These are phyloP conservation scores for Aphelocoma californica DNA, from an alignment of 2,797 vertebrate genomes.

Conservation along the genomic window DNA sequence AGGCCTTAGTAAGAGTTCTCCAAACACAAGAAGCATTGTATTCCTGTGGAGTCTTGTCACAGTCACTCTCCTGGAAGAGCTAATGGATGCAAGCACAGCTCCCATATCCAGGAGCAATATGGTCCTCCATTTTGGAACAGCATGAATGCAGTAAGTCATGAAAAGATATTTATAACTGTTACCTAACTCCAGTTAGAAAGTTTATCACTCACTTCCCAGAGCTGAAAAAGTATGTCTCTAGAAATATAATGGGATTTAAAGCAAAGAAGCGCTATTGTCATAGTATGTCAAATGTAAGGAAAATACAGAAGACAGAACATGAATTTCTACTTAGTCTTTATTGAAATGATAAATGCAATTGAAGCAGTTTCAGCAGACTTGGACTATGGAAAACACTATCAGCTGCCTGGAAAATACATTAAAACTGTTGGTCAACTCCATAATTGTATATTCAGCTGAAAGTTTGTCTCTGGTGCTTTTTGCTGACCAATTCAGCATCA, in stretches of 20 bases:
- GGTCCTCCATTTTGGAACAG: background rate
- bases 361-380: slow-evolving; percentile 46
- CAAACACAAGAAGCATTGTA: background rate
- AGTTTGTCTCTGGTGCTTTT: slow-evolving; percentile 12
- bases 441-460: background rate
- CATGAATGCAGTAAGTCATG: background rate
- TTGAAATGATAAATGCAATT: slow-evolving; percentile 47
- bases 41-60: background rate
- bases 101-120: background rate
- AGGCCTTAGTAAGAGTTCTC: background rate
- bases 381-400: slow-evolving; percentile 21
- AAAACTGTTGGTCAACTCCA: background rate
- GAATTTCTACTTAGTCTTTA: slow-evolving; percentile 39
- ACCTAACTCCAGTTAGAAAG: background rate
- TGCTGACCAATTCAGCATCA: slow-evolving; percentile 12
- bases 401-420: slow-evolving; percentile 20
- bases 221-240: background rate
- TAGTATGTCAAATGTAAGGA: slow-evolving; percentile 15
- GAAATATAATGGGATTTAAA: slow-evolving; percentile 7
- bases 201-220: background rate
- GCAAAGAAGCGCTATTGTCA: background rate
- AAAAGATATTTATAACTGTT: background rate
- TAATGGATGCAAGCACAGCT: background rate
- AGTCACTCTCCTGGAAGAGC: background rate
- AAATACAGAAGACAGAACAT: slow-evolving; percentile 34